phyloP scores from a whole-genome alignment of 2,797 vertebrate species.

The Helarctos malayanus region DNA sequence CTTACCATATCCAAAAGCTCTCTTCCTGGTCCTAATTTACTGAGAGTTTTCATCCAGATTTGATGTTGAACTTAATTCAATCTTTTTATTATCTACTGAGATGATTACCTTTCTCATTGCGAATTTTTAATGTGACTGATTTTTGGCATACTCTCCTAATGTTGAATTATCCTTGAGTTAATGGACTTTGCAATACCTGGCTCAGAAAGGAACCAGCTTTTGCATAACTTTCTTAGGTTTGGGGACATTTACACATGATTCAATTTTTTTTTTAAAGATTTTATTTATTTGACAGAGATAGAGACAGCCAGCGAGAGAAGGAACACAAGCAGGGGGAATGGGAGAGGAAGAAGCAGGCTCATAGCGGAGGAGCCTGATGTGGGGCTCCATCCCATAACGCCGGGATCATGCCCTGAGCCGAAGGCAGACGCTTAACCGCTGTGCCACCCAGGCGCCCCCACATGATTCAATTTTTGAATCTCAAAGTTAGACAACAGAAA shows the following conservation, averaged over 20 bases:
- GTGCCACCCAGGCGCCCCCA: too few species aligned
- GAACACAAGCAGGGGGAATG: too few species aligned
- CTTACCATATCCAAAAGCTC: neutral
- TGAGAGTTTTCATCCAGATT: neutral
- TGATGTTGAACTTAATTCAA: neutral
- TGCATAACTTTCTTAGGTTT: neutral
- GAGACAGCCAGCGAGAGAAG: too few species aligned
- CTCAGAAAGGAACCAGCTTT: neutral
- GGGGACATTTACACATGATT: neutral
- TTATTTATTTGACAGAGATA: too few species aligned
- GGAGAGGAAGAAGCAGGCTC: too few species aligned
- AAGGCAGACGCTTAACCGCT: too few species aligned
- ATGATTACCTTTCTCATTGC: neutral
- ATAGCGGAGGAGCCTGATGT: too few species aligned
- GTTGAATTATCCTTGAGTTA: neutral
- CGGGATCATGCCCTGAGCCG: too few species aligned
- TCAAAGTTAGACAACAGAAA: neutral
- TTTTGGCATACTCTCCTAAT: neutral
- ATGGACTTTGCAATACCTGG: neutral
- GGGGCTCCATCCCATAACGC: too few species aligned
- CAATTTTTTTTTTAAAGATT: neutral
- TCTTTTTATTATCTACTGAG: neutral
- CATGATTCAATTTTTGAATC: neutral
- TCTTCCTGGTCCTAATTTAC: neutral
- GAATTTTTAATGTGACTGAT: neutral